Conservation (phyloP, 2,888 invertebrate species). For the Diogma glabrata region DNA sequence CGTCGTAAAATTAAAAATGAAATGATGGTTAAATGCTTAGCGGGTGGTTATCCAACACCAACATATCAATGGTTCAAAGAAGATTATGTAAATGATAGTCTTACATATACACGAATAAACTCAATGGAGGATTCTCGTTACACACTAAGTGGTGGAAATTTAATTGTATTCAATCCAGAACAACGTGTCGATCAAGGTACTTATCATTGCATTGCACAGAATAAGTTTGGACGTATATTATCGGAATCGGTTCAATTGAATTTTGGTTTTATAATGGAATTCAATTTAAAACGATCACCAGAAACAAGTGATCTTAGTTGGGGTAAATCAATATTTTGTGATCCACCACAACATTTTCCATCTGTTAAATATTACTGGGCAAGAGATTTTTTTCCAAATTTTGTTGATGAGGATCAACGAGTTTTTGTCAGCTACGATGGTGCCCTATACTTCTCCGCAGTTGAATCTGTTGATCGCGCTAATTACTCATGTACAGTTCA, state of each 20-base stretch:
- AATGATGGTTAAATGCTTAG: constrained; percentile 66
- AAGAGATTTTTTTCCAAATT: constrained; percentile 77
- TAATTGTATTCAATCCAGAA: constrained; percentile 78
- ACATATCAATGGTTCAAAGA: constrained; percentile 84
- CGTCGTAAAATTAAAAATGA: constrained; percentile 57
- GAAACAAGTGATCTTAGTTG: constrained; percentile 84
- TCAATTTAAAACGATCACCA: constrained; percentile 72
- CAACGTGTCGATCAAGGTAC: constrained; percentile 70
- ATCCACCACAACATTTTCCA: constrained; percentile 87
- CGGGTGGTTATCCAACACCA: constrained; percentile 81
- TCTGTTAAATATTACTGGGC: constrained; percentile 86
- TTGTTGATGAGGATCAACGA: constrained; percentile 84
- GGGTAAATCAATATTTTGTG: constrained; percentile 87
- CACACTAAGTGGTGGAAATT: constrained; percentile 81
- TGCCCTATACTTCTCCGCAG: constrained; percentile 84
- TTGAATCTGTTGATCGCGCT: constrained; percentile 82
- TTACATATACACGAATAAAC: constrained; percentile 62
- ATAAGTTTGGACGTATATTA: constrained; percentile 75
- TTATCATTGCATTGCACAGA: constrained; percentile 87
- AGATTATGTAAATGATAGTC: constrained; percentile 67
- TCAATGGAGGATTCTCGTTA: constrained; percentile 62
- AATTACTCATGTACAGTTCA: constrained; percentile 88
- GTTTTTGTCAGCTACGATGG: constrained; percentile 92
- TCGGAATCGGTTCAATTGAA: constrained; percentile 80
- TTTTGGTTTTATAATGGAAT: constrained; percentile 84